Percentiles rank a stretch among this genome's conserved stretches.
Conservation (phyloP, 53 echinoderm and acorn worm species). For the Luidia sarsii region DNA sequence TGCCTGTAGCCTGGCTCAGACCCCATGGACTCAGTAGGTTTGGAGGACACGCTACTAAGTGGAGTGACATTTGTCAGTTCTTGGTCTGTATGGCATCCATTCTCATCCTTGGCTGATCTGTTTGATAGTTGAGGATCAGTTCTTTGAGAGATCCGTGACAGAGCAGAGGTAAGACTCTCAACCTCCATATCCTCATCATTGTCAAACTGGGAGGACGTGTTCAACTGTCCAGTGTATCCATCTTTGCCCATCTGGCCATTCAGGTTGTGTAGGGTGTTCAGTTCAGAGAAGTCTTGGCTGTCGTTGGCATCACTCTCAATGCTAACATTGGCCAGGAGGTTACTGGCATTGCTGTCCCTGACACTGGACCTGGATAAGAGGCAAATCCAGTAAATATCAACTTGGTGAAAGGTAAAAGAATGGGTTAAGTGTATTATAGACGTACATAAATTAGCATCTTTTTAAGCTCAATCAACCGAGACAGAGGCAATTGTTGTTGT, state of each 20-base stretch:
- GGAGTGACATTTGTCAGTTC: constrained; percentile 55
- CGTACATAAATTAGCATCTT: neutral
- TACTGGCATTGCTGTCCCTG: constrained; percentile 62
- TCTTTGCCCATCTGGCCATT: constrained; percentile 13
- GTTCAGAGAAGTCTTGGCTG: constrained; percentile 67
- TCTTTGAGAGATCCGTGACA: constrained; percentile 62
- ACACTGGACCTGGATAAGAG: too few relatives aligned
- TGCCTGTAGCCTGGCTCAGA: constrained; percentile 2
- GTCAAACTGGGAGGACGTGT: neutral
- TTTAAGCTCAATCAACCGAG: neutral
- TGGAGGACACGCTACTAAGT: constrained; percentile 52
- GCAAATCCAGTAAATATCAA: too few relatives aligned
- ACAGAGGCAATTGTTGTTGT: neutral
- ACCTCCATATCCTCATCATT: constrained; percentile 87
- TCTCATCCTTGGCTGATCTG: constrained; percentile 15
- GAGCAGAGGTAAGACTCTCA: constrained; percentile 80
- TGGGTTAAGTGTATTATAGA: too few relatives aligned
- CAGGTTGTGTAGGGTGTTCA: neutral
- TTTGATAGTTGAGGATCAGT: constrained; percentile 13
- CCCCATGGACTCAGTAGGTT: neutral
- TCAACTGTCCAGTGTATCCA: neutral
- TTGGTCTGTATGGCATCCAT: constrained; percentile 13
- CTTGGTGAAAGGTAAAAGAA: too few relatives aligned
- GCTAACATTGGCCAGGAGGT: constrained; percentile 97
- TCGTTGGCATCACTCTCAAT: constrained; percentile 83